Base-by-base conservation (phyloP, 2,113 vertebrate species). In the Toxostoma redivivum region DNA sequence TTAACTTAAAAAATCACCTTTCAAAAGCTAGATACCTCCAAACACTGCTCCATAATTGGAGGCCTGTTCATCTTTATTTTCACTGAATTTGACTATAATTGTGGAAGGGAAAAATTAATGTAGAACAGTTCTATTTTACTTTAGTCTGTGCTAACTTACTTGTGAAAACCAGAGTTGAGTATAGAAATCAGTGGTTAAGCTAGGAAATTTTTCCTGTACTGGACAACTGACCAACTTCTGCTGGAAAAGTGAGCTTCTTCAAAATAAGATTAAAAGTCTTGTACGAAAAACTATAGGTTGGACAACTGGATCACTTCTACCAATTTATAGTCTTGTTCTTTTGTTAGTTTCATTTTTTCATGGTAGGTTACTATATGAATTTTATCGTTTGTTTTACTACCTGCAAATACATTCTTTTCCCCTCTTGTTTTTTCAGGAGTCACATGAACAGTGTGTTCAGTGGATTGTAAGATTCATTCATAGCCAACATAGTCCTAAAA, bases 391-490 rank as follows among this genome's bases (percentile, higher is more conserved):
- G 12, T 73, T 80, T 73, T n/a, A 27, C 21, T 57, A 9, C 51
- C 14, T 44, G 35, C 57, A 65, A 80, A 30, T 61, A 31, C 10
- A 18, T 88, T 57, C 23, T 79, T 82, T 96, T 92, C 12, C 6
- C 1, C 3, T 88, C 47, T 70, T 69, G 7, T 22, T 84, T 96
- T 96, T 97, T 61, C 91, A 99, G 99, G 99, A 99, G 69, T 99
- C 99, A 57, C 99, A 99, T 92, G 99, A 99, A 38, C 99, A 99
- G 33, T 99, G 99, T 58, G 98, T 99, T 37, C 99, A 99, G 78
- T 99, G 99, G 99, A 99, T 99, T 77, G 99, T 99, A 74, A 98
- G 99, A 57, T 99, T 99, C 87, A 99, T 99, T 89, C 99, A 99
- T 93, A 98, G 98, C 90, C 99, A 99, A 42, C 99, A 99, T 91